Conservation (phyloP, 35 echinoderm and acorn worm genomes). For the Lytechinus pictus region DNA sequence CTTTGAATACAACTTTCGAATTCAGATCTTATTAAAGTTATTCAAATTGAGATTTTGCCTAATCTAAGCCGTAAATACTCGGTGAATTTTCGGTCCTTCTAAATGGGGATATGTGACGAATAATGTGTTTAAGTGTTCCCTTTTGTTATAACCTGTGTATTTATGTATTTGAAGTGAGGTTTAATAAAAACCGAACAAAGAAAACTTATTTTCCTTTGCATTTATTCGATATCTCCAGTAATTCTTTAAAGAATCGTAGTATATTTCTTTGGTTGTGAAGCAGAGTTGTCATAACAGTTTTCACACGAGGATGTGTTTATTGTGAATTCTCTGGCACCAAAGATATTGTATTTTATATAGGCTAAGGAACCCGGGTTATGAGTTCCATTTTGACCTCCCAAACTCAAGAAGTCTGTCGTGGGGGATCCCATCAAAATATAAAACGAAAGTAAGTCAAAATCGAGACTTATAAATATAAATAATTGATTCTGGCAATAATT, state of each 20-base stretch:
- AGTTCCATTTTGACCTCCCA: background rate
- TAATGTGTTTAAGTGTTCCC: background rate
- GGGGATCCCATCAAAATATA: background rate
- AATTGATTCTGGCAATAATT: background rate
- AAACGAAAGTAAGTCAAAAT: background rate
- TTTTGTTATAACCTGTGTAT: constrained; percentile 2
- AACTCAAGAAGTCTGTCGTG: background rate
- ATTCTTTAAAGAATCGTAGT: background rate
- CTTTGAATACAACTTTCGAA: background rate
- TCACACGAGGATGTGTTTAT: background rate
- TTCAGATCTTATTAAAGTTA: background rate
- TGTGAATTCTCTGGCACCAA: background rate
- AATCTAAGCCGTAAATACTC: background rate
- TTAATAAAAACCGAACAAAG: background rate
- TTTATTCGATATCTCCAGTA: background rate
- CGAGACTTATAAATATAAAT: background rate
- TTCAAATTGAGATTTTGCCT: background rate
- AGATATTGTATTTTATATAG: background rate
- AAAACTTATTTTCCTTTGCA: background rate
- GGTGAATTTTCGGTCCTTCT: background rate
- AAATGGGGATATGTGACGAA: background rate
- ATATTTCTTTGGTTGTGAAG: background rate
- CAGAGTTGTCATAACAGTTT: background rate
- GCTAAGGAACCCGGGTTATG: background rate
- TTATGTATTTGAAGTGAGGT: constrained; percentile 38